Percentiles rank a stretch among this genome's conserved stretches.
These are phyloP conservation scores for Oreochromis spilurus DNA, from an alignment of 2,113 vertebrate genomes.

Conservation along the genomic window DNA sequence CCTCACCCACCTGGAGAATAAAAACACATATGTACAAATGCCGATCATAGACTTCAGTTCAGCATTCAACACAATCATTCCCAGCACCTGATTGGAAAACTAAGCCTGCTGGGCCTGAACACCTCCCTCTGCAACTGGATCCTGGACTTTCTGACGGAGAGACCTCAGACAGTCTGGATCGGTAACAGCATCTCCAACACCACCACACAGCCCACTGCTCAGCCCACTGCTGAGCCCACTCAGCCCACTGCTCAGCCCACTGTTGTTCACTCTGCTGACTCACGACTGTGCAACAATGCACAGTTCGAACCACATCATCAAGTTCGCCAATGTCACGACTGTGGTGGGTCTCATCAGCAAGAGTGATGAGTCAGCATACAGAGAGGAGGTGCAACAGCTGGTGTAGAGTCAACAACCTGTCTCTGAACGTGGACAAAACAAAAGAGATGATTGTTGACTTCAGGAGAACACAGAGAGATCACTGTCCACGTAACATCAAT, in stretches of 20 bases:
- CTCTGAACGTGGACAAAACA: neutral
- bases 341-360: no score
- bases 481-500: neutral
- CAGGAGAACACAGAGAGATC: neutral
- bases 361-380: no score
- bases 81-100: neutral
- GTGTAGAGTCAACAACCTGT: no score
- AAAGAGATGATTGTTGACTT: neutral
- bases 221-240: no score
- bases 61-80: neutral
- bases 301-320: no score
- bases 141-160: neutral
- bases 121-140: neutral
- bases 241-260: no score
- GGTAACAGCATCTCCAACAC: neutral
- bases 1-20: neutral
- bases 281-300: rapidly evolving
- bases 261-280: no score
- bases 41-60: neutral
- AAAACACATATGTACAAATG: rapidly evolving
- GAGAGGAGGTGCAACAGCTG: no score
- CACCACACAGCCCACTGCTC: neutral
- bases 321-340: no score
- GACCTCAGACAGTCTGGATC: neutral
- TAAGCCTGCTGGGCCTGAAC: neutral